Evolutionary conservation across 2,888 invertebrate genomes (phyloP), one percentile per base, ranked within the genome.

Genomic region (Parapristionchus giblindavisi): DNA sequence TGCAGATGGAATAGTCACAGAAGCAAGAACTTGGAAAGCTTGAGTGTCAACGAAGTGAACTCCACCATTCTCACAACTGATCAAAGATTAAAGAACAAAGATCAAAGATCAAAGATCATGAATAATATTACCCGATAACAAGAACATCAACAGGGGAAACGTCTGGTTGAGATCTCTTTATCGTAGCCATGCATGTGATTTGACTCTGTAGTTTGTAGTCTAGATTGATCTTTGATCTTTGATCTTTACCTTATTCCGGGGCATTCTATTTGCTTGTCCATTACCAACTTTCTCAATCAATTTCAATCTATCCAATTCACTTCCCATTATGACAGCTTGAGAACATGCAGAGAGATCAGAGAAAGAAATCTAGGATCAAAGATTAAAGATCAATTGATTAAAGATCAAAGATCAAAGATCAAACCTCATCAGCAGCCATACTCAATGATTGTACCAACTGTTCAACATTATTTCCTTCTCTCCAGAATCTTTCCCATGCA

Each of bases 21-120:
- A 71, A 8, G 56, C 24, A 11, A 56, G 56, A 8, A 24, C 29
- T 32, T 51, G 66, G 34, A 66, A 66, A 4, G 70, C 38, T 40
- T 71, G 70, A 17, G 70, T 71, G 40, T 71, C 70, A 17, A 71
- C 34, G 56, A 71, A 56, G 27, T 38, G 51, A 1, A 71, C n/a
- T 36, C n/a, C 56, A 8, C 70, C 70, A n/a, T 54, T 56, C 40
- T 71, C 70, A 32, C 70, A 56, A 0, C 70, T 71, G n/a, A 51
- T 38, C 3, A 0, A 8, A 11, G 29, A 5, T 43, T 48, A 43
- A 36, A n/a, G 29, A 17, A 48, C 6, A 54, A 14, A 14, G 24
- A 54, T n/a, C 17, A 14, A 54, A 24, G 14, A 54, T 6, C 54
- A 27, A 60, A 27, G 60, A 65, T 21, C 17, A 14, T 11, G 6